Conservation (phyloP, 2,113 vertebrate genomes). For the Hyla sarda region DNA sequence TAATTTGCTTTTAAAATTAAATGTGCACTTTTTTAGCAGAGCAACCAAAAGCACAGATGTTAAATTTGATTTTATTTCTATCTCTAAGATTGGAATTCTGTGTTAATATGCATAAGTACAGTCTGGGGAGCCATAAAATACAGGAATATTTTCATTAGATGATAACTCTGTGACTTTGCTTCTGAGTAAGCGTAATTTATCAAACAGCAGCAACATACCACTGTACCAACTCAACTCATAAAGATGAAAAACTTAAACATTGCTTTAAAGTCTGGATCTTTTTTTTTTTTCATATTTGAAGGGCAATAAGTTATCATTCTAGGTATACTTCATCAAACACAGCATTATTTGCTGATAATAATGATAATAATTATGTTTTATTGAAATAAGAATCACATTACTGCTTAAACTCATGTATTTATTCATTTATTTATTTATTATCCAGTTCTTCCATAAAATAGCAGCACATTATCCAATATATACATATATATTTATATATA, state of each 20-base stretch:
- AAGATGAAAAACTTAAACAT: not conserved
- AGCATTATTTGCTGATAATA: not conserved
- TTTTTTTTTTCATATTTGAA: not conserved
- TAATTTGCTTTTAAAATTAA: slow-evolving; percentile 70
- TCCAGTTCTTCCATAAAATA: too few relatives aligned
- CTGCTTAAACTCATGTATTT: not conserved
- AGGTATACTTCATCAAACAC: not conserved
- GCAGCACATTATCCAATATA: too few relatives aligned
- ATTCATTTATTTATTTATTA: too few relatives aligned
- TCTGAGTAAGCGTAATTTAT: slow-evolving; percentile 77
- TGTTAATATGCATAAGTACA: slow-evolving; percentile 80
- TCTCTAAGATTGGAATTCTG: slow-evolving; percentile 76
- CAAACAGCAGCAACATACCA: slow-evolving; percentile 65
- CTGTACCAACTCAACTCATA: not conserved
- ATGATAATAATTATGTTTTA: not conserved
- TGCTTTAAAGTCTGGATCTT: not conserved
- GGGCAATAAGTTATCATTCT: not conserved
- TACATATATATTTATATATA: too few relatives aligned
- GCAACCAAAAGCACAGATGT: slow-evolving; percentile 76
- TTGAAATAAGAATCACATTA: not conserved
- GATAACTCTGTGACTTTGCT: slow-evolving; percentile 72
- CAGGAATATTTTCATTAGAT: slow-evolving; percentile 77
- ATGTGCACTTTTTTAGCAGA: slow-evolving; percentile 70
- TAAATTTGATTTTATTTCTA: slow-evolving; percentile 79
- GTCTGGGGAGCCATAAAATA: slow-evolving; percentile 76